Evolutionary conservation across 2,888 invertebrate genomes (phyloP).

Genomic region (Mellilla xanthometata): DNA sequence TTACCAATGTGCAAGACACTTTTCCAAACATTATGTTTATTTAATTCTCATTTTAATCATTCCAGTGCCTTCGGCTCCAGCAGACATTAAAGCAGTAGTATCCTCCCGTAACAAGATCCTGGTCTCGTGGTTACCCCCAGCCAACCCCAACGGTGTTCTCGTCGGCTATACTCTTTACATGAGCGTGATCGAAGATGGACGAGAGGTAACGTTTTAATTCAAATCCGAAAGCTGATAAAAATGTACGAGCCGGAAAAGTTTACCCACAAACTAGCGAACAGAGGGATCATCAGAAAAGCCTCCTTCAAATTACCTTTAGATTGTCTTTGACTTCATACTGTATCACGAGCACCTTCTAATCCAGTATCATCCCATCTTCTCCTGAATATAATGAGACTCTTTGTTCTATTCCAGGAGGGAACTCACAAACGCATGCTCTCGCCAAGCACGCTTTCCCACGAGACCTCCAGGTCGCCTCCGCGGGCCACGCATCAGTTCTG

Average conservation of each 20-base stretch:
- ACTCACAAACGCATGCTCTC: constrained; percentile 89
- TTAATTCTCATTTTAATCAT: no score
- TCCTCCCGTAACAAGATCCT: constrained; percentile 93
- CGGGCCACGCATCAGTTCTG: constrained; percentile 89
- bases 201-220: constrained; percentile 82
- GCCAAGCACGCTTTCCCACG: constrained; percentile 87
- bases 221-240: no score
- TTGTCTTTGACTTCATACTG: no score
- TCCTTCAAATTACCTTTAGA: no score
- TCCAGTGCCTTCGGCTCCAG: constrained; percentile 93
- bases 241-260: no score
- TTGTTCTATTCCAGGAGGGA: constrained; percentile 80
- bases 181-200: constrained; percentile 89
- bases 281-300: no score
- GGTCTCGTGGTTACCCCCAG: constrained; percentile 95
- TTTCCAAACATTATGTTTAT: no score
- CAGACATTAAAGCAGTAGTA: constrained; percentile 94
- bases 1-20: no score
- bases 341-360: no score
- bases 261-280: no score
- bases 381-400: no score
- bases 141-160: constrained; percentile 91
- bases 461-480: constrained; percentile 87
- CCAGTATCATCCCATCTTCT: no score
- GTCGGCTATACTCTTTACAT: constrained; percentile 93